phyloP scores from a whole-genome alignment of 2,113 vertebrate species.

The Pagrus major region DNA sequence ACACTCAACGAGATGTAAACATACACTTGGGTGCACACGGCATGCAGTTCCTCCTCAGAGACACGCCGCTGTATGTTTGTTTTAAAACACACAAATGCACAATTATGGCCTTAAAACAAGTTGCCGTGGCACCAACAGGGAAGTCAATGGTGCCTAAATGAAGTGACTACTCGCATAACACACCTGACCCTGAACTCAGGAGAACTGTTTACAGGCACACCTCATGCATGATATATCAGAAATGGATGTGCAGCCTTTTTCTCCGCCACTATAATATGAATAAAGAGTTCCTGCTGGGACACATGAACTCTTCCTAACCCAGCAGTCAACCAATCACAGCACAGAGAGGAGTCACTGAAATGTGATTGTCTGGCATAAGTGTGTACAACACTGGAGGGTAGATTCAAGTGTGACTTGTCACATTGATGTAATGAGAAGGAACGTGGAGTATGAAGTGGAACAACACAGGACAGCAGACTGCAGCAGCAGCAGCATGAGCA shows the following conservation, averaged over 20 bases:
- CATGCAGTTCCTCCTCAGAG: constrained; percentile 34
- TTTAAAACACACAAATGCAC: constrained; percentile 37
- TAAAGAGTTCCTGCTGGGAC: constrained; percentile 26
- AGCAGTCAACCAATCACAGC: constrained; percentile 30
- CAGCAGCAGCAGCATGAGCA: constrained; percentile 8
- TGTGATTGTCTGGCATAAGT: neutral
- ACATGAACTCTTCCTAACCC: constrained; percentile 48
- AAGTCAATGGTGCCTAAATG: constrained; percentile 38
- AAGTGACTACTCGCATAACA: constrained; percentile 33
- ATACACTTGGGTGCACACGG: constrained; percentile 27
- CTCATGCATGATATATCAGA: constrained; percentile 2
- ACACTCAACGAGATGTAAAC: constrained; percentile 39
- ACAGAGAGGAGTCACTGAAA: constrained; percentile 20
- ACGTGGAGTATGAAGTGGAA: constrained; percentile 13
- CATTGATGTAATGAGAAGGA: constrained; percentile 23
- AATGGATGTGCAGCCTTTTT: neutral
- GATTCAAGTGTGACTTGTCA: constrained; percentile 27
- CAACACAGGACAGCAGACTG: constrained; percentile 3
- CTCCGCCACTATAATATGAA: neutral
- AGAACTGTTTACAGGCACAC: constrained; percentile 10
- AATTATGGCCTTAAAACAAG: constrained; percentile 27
- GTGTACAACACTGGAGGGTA: neutral
- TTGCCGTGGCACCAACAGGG: constrained; percentile 20
- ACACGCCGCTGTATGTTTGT: constrained; percentile 29
- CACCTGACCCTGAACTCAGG: neutral